Evolutionary conservation across 1,140 invertebrate genomes (phyloP), one percentile per base, ranked within the genome.

Genomic region (Meteorus sp.): DNA sequence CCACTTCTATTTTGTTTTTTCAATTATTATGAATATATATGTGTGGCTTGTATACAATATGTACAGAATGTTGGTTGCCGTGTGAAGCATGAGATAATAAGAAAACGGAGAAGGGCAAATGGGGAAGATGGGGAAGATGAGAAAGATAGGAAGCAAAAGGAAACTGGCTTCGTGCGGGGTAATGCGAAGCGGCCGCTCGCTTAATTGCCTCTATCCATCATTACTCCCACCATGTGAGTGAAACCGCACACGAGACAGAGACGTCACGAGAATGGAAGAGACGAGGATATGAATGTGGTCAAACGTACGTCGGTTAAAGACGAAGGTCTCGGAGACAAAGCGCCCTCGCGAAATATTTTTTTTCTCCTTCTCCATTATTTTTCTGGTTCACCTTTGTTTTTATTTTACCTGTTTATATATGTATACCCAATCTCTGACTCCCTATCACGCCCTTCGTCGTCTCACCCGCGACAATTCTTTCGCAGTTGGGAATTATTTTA

Each of bases 201-300:
- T 68, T 68, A 68, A 68, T 68, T 68, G 66, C 66, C 60, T 60
- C 61, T 59, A 68, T 68, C 66, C 66, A 68, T 68, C 66, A 68
- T 62, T 63, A 63, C 63, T 61, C 61, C 60, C 54, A 56, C 61
- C 50, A n/a, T 27, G n/a, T 45, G 17, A 7, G 13, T 27, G n/a
- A 19, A n/a, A n/a, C 11, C 17, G 44, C 23, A 19, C 29, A 45
- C 31, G 44, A 29, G 39, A 57, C 39, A 56, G 50, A 43, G 53
- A 31, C 37, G 13, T 8, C 17, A 35, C n/a, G 45, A 25, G 47
- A 50, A 31, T n/a, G n/a, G n/a, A 33, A 50, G 47, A 50, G 11
- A 13, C 5, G 45, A 27, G 45, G 1, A n/a, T n/a, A n/a, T n/a
- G n/a, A n/a, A n/a, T n/a, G n/a, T n/a, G n/a, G n/a, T n/a, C n/a